These are phyloP conservation scores for Drosophila tristis DNA, from an alignment of 1,140 invertebrate species.

Conservation along the genomic window DNA sequence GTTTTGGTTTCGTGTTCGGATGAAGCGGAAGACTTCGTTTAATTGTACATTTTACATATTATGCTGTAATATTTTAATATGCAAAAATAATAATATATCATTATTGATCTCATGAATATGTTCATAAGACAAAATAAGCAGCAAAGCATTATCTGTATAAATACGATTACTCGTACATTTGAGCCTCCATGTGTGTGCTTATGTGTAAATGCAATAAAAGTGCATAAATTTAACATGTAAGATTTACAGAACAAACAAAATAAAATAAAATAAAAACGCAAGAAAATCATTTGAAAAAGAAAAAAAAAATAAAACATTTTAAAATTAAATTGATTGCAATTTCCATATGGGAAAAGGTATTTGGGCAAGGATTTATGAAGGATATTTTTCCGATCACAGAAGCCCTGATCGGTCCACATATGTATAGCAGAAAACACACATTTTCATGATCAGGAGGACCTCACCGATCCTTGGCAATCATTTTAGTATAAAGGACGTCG, in stretches of 20 bases:
- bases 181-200: conserved; percentile 27
- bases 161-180: conserved; percentile 16
- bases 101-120: conserved; percentile 79
- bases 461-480: too few relatives aligned
- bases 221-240: conserved; percentile 69
- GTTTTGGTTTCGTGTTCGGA: conserved; percentile 43
- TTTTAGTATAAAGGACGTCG: too few relatives aligned
- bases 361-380: too few relatives aligned
- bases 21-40: conserved; percentile 45
- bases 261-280: conserved; percentile 15
- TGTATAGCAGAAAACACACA: too few relatives aligned
- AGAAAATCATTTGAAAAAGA: conserved; percentile 45
- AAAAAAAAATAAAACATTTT: conserved; percentile 11
- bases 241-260: conserved; percentile 57
- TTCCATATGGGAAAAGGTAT: background rate
- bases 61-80: conserved; percentile 75
- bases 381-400: too few relatives aligned
- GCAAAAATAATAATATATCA: conserved; percentile 63
- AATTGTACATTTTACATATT: conserved; percentile 77
- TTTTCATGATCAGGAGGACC: too few relatives aligned
- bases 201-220: conserved; percentile 71
- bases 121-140: conserved; percentile 62
- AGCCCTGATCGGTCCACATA: too few relatives aligned
- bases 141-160: conserved; percentile 38
- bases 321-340: background rate